These are phyloP conservation scores for Coendou prehensilis DNA, from an alignment of 2,797 vertebrate species.

Conservation along the genomic window DNA sequence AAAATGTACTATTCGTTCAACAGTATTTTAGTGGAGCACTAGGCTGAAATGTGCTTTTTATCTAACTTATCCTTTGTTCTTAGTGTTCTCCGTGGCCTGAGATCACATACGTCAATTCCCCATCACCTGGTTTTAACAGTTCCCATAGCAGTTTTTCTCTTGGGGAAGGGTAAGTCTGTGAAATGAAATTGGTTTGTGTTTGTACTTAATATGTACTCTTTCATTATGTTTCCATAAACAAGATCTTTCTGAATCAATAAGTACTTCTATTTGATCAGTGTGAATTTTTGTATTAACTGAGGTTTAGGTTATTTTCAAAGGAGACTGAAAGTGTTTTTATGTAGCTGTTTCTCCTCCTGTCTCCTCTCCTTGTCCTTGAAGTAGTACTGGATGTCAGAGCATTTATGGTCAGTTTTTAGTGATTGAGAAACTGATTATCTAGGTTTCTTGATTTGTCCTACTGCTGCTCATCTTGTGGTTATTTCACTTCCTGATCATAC, in stretches of 20 bases:
- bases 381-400: neutral
- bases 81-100: conserved; percentile 98
- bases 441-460: neutral
- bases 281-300: conserved; percentile 36
- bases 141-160: conserved; percentile 95
- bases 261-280: neutral
- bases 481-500: conserved; percentile 27
- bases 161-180: conserved; percentile 93
- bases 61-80: conserved; percentile 78
- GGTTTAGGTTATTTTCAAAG: conserved; percentile 52
- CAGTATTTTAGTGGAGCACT: neutral
- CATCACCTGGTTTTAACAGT: conserved; percentile 96
- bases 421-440: neutral
- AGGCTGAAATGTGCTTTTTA: neutral
- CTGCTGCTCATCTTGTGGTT: neutral
- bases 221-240: conserved; percentile 31
- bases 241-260: conserved; percentile 52
- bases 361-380: neutral
- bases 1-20: neutral
- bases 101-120: conserved; percentile 94
- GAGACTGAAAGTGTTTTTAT: conserved; percentile 36
- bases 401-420: conserved; percentile 32
- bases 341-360: neutral
- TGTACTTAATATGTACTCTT: conserved; percentile 47
- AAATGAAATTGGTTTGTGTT: conserved; percentile 59